These are phyloP conservation scores for Oreonectes daqikongensis DNA, from an alignment of 2,797 vertebrate genomes.

Conservation along the genomic window DNA sequence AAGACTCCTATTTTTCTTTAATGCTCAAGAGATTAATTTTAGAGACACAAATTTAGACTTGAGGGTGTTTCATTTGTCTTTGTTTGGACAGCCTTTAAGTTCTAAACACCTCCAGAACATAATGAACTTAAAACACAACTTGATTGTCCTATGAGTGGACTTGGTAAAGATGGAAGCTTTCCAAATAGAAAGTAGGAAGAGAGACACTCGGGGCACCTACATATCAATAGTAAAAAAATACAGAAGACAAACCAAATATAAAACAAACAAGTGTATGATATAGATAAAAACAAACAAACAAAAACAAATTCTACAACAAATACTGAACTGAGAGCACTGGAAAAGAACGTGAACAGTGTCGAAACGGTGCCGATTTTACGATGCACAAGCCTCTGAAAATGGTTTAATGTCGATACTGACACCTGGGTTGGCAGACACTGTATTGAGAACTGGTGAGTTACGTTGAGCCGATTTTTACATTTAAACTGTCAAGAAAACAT, in stretches of 20 bases:
- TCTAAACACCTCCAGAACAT: slow-evolving; percentile 19
- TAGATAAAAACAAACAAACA: slow-evolving; percentile 49
- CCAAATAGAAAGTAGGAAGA: slow-evolving; percentile 35
- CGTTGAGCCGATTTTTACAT: slow-evolving; percentile 17
- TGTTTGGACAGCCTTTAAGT: background rate
- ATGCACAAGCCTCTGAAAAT: slow-evolving; percentile 42
- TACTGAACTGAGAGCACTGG: slow-evolving; percentile 55
- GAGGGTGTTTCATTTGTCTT: background rate
- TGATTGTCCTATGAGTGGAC: slow-evolving; percentile 57
- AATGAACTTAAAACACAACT: slow-evolving; percentile 30
- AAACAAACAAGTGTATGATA: slow-evolving; percentile 57
- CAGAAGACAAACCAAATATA: slow-evolving; percentile 51
- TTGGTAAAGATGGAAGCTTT: slow-evolving; percentile 36
- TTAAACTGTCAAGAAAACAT: slow-evolving; percentile 30
- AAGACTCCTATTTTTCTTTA: slow-evolving; percentile 1
- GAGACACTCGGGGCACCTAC: slow-evolving; percentile 31
- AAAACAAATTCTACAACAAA: slow-evolving; percentile 60
- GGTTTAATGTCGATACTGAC: slow-evolving; percentile 36
- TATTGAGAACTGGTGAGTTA: slow-evolving; percentile 4
- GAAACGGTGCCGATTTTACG: slow-evolving; percentile 45
- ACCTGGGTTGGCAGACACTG: slow-evolving; percentile 12
- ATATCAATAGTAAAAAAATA: slow-evolving; percentile 41
- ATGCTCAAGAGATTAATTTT: background rate
- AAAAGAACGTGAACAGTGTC: slow-evolving; percentile 49
- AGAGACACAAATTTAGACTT: background rate